Base-by-base conservation (phyloP, 2,888 invertebrate genomes). In the Agrotis puta region DNA sequence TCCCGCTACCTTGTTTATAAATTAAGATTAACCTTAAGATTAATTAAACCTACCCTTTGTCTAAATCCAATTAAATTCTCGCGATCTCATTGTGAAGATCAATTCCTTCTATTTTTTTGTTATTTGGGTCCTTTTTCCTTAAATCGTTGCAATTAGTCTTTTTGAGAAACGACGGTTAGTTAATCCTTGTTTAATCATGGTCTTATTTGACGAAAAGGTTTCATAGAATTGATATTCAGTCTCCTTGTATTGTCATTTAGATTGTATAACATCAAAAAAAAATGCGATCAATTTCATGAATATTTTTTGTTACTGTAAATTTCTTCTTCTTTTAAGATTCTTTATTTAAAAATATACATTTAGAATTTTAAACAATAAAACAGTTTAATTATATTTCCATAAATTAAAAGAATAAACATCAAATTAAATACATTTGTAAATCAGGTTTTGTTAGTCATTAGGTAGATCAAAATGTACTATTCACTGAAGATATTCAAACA, bases 1-100 rank as follows among this genome's bases (percentile, higher is more conserved):
- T 50, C 50, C 64, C 47, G 14, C 45, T 70, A n/a, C 65, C 65
- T 53, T 81, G 64, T 70, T 67, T 74, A 58, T 33, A 39, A 39
- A 65, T 66, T 58, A 64, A 70, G 70, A 70, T 68, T 84, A 72
- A 68, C 65, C 63, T 27, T 22, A 58, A 67, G 54, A 84, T 84
- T 74, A 84, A 82, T 82, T 77, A 81, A 74, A 72, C 45, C 50
- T 33, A 43, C 64, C 70, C 77, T 80, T 73, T 77, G 64, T 74
- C 54, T 70, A 67, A 77, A 81, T 77, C 63, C 73, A 81, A 82
- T 84, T 84, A 64, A 72, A 81, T 70, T 77, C 58, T 53, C 20
- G 59, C 62, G 56, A 51, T 62, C 69, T 59, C 69, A 58, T 71
- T 72, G 68, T 59, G 58, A 53, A 65, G 56, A 80, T 68, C 71